These are phyloP conservation scores for Malthinus flaveolus DNA, from an alignment of 2,888 invertebrate genomes.

Conservation along the genomic window DNA sequence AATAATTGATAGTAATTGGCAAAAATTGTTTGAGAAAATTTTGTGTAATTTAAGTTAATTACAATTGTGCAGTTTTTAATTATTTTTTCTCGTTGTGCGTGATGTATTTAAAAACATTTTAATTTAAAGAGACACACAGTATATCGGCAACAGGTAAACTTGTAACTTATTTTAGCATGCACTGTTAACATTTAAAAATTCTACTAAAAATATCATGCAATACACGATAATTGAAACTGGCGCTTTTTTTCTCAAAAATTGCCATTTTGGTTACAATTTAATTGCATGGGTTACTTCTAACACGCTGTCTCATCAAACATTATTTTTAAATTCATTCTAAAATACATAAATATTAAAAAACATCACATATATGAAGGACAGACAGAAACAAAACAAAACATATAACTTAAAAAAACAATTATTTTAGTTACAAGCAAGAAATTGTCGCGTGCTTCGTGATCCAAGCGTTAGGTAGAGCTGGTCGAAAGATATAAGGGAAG, in stretches of 20 bases:
- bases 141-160: conserved; percentile 14
- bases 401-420: conserved; percentile 6
- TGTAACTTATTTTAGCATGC: conserved; percentile 19
- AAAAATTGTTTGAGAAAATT: conserved; percentile 9
- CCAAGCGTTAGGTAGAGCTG: too few relatives aligned
- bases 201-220: not conserved
- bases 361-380: conserved; percentile 41
- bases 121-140: not conserved
- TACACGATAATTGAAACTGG: conserved; percentile 14
- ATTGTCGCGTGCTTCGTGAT: too few relatives aligned
- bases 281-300: conserved; percentile 19
- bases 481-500: too few relatives aligned
- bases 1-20: conserved; percentile 18
- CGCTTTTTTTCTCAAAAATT: conserved; percentile 2
- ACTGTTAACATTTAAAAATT: conserved; percentile 8
- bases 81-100: not conserved
- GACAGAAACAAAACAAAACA: conserved; percentile 31
- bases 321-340: conserved; percentile 24
- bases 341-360: conserved; percentile 15
- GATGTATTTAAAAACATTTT: not conserved
- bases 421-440: too few relatives aligned
- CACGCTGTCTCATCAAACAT: conserved; percentile 31
- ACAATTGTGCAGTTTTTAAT: conserved; percentile 9
- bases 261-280: conserved; percentile 11
- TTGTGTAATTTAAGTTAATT: conserved; percentile 1